A percentile compares a stretch with the other conserved stretches of the same genome.
Conservation (phyloP, 2,113 vertebrate species). For the Zosterops lateralis region DNA sequence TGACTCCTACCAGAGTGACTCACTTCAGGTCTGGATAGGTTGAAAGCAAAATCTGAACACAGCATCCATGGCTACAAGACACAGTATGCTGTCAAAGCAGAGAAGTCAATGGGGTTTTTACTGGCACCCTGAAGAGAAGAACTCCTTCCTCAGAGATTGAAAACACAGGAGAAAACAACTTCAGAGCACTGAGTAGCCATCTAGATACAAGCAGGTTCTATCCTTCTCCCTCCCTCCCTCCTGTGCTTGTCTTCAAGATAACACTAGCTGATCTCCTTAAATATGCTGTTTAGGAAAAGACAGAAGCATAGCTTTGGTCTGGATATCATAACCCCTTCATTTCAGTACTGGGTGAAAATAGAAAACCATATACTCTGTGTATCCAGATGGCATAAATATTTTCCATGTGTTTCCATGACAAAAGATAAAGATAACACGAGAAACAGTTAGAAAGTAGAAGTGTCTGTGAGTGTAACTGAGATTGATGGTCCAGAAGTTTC, state of each 20-base stretch:
- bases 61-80: not conserved
- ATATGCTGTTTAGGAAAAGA: not conserved
- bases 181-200: not conserved
- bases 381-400: slow-evolving; percentile 53
- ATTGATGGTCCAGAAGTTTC: slow-evolving; percentile 34
- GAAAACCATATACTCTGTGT: not conserved
- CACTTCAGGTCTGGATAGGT: not conserved
- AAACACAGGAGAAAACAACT: not conserved
- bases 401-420: slow-evolving; percentile 52
- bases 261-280: not conserved
- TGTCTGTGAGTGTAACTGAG: not conserved
- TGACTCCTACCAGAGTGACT: not conserved
- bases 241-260: not conserved
- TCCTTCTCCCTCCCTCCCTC: not conserved
- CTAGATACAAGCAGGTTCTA: not conserved
- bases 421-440: slow-evolving; percentile 54
- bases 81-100: not conserved
- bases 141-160: not conserved
- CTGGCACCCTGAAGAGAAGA: not conserved
- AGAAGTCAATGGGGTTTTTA: not conserved
- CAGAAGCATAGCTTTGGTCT: not conserved
- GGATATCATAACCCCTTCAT: not conserved
- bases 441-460: slow-evolving; percentile 36
- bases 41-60: not conserved
- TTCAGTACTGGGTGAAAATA: not conserved